Conservation (phyloP, 2,113 vertebrate species). For the Antechinus flavipes region DNA sequence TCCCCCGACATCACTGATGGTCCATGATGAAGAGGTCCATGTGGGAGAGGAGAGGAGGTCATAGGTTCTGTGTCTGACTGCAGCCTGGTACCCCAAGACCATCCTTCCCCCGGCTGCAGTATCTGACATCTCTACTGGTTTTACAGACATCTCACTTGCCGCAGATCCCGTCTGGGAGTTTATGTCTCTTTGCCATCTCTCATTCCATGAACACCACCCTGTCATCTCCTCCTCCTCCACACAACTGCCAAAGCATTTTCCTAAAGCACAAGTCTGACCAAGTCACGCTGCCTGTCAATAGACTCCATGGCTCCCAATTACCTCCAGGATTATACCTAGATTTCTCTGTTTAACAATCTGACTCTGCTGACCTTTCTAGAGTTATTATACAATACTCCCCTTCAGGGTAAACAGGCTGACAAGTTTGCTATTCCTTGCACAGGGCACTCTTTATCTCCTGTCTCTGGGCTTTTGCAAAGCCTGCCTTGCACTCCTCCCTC, state of each 20-base stretch:
- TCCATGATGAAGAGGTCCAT: neutral
- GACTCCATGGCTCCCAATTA: neutral
- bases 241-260: neutral
- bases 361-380: neutral
- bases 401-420: neutral
- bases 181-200: neutral
- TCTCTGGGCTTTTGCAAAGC: neutral
- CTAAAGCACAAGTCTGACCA: neutral
- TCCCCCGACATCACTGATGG: neutral
- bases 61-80: neutral
- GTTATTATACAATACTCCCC: neutral
- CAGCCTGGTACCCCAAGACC: neutral
- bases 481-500: neutral
- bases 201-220: neutral
- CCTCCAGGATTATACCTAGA: neutral
- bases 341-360: neutral
- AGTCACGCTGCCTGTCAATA: neutral
- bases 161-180: neutral
- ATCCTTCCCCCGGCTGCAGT: neutral
- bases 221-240: neutral
- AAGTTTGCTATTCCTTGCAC: neutral
- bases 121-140: neutral
- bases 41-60: too few species aligned
- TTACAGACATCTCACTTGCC: neutral
- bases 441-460: neutral